Evolutionary conservation across 2,888 invertebrate species (phyloP).

Genomic region (Heteromurus nitidus): DNA sequence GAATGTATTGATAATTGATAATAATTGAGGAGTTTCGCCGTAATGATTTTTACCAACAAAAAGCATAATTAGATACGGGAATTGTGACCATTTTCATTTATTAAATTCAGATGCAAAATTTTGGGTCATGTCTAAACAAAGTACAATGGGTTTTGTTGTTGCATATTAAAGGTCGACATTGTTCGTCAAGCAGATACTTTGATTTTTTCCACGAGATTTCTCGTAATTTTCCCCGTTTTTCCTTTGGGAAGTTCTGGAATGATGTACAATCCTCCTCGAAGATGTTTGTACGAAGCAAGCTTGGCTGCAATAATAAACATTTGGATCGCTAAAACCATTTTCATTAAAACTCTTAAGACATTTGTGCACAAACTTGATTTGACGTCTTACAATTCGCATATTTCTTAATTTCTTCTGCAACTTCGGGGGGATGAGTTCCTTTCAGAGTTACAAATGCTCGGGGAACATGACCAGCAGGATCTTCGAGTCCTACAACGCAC

Average conservation of each 20-base stretch:
- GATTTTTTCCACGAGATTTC: slow-evolving; percentile 6
- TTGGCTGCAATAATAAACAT: slow-evolving; percentile 19
- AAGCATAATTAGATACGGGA: no score
- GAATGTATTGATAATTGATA: no score
- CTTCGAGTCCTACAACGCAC: slow-evolving; percentile 57
- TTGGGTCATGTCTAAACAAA: no score
- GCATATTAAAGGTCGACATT: no score
- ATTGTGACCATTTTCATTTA: no score
- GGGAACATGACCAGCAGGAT: slow-evolving; percentile 60
- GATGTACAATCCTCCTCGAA: slow-evolving; percentile 33
- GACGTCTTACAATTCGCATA: slow-evolving; percentile 61
- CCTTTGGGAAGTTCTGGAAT: slow-evolving; percentile 47
- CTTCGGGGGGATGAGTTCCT: background rate
- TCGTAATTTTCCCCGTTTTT: slow-evolving; percentile 36
- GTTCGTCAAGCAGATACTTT: no score
- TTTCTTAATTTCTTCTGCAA: slow-evolving; percentile 49
- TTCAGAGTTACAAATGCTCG: slow-evolving; percentile 57
- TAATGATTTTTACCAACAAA: slow-evolving; percentile 30
- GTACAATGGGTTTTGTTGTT: no score
- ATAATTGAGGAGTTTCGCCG: slow-evolving; percentile 39
- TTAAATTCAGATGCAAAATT: no score
- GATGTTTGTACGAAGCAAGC: slow-evolving; percentile 40
- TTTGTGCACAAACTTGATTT: no score
- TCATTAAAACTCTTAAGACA: no score
- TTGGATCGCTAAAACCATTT: no score